Base-by-base conservation (phyloP, 2,888 invertebrate species). In the Podotricha telesiphe region DNA sequence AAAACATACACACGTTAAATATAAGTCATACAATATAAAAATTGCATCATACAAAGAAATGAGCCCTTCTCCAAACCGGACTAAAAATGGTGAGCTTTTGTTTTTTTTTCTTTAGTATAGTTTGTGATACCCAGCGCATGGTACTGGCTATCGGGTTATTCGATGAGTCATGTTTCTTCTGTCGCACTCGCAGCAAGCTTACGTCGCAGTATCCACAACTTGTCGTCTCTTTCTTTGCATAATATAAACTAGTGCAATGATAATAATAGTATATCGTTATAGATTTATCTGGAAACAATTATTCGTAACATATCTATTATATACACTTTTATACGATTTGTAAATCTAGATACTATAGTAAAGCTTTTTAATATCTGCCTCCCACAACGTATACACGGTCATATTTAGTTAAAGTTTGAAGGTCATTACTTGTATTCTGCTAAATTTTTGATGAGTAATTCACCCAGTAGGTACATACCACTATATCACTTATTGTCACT, bases 111-210 rank as follows among this genome's bases (percentile, higher is more conserved):
- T 63, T 58, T 65, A 67, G 67, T 56, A 66, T 69, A 65, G 69
- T 62, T 65, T 62, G 76, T 73, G 76, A 71, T 76, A 75, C 69
- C 74, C 76, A 68, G 76, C 76, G 74, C 76, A 71, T 73, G 76
- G 77, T 71, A 77, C 77, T 70, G 68, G 72, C 65, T 47, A 68
- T 61, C 74, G 62, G 70, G 51, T 70, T 58, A 65, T 67, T 48
- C 65, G 74, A 69, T 77, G 77, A 77, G 65, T 77, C 76, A 77
- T 42, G 58, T 55, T 51, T 65, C 64, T 65, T 34, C 56, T 42
- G 28, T 63, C 64, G 48, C 40, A 45, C 61, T 34, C 53, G 58
- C 67, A 68, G 67, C 70, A 42, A 67, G 55, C 56, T 70, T 59
- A 59, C 66, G 59, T 65, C 65, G 70, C 71, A 59, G 58, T 66